Conservation (phyloP, 2,888 invertebrate genomes). For the Drosophila yooni region DNA sequence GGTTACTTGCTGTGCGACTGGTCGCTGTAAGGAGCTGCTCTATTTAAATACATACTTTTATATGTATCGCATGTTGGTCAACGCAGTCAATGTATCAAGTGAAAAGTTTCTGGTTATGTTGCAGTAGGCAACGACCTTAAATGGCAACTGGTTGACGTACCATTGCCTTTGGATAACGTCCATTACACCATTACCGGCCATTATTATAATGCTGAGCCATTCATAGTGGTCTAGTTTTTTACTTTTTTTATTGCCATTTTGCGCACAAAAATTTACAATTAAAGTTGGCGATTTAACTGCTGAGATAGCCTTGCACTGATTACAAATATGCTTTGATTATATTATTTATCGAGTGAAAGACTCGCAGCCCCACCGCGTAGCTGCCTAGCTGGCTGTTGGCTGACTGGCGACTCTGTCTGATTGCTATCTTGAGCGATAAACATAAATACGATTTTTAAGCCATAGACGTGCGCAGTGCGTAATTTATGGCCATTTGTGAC, state of each 20-base stretch:
- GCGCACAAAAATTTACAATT: conserved; percentile 72
- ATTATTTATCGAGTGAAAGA: conserved; percentile 80
- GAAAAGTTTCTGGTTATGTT: conserved; percentile 75
- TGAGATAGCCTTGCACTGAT: conserved; percentile 75
- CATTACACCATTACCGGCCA: conserved; percentile 65
- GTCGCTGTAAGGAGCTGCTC: conserved; percentile 47
- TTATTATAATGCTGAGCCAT: conserved; percentile 75
- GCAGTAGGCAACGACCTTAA: conserved; percentile 60
- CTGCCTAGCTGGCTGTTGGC: not conserved
- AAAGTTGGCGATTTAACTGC: conserved; percentile 76
- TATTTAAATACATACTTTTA: conserved; percentile 13
- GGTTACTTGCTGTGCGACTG: conserved; percentile 43
- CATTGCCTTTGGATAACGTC: conserved; percentile 71
- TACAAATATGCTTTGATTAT: conserved; percentile 73
- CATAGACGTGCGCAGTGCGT: conserved; percentile 56
- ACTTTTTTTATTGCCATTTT: conserved; percentile 30
- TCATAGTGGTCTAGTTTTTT: conserved; percentile 45
- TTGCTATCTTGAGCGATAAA: conserved; percentile 70
- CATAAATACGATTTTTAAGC: conserved; percentile 55
- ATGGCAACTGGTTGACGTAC: conserved; percentile 67
- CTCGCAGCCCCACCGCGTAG: conserved; percentile 1
- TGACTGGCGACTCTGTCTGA: conserved; percentile 31
- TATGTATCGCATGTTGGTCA: conserved; percentile 49
- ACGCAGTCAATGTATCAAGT: conserved; percentile 72
- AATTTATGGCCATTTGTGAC: conserved; percentile 76